phyloP scores from a whole-genome alignment of 2,797 vertebrate species.

The Danio tinwini region DNA sequence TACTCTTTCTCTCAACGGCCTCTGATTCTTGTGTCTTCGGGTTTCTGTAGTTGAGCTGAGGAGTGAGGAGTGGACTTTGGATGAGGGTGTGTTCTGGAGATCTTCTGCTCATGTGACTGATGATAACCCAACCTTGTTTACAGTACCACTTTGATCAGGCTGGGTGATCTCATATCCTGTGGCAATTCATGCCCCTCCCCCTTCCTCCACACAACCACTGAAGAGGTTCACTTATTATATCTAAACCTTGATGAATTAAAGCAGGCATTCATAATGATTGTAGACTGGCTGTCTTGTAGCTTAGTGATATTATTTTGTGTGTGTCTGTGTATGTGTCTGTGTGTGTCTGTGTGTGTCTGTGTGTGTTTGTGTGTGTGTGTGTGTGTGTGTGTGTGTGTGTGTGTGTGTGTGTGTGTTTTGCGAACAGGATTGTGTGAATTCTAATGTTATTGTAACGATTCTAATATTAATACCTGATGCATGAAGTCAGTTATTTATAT shows the following conservation, averaged over 20 bases:
- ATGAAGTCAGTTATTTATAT: background rate
- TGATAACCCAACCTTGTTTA: conserved; percentile 46
- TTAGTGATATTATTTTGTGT: background rate
- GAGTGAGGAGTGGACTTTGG: conserved; percentile 32
- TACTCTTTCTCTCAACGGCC: conserved; percentile 48
- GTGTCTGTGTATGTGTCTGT: too few relatives aligned
- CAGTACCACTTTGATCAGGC: conserved; percentile 51
- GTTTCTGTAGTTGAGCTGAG: background rate
- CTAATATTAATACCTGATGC: background rate
- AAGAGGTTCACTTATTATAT: conserved; percentile 15
- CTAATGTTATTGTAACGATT: too few relatives aligned
- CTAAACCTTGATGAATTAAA: conserved; percentile 22
- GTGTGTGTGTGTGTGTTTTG: background rate
- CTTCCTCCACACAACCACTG: conserved; percentile 10
- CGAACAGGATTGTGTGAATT: background rate
- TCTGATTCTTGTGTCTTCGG: conserved; percentile 15
- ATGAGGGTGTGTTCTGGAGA: conserved; percentile 32
- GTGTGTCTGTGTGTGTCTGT: background rate
- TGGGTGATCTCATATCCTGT: conserved; percentile 57
- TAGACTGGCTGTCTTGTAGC: background rate
- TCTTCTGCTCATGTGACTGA: conserved; percentile 60
- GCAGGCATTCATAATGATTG: background rate
- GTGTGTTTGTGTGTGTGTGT: too few relatives aligned
- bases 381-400: background rate
- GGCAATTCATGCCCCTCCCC: conserved; percentile 27